phyloP scores from a whole-genome alignment of 2,113 vertebrate species.

The Chunga burmeisteri region DNA sequence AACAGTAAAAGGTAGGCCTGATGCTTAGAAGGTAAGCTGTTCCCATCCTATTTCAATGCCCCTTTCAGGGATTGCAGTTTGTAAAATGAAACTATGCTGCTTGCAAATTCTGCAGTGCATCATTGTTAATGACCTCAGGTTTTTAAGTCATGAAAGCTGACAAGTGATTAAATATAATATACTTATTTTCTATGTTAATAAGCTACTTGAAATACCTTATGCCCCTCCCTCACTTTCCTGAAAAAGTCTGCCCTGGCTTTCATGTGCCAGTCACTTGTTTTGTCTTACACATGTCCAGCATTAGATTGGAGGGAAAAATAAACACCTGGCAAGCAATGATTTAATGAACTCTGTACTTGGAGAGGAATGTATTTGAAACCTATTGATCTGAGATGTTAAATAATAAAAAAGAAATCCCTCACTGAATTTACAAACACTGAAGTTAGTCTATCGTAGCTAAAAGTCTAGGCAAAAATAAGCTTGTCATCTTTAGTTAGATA shows the following conservation, averaged over 20 bases:
- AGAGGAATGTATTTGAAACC: conserved; percentile 49
- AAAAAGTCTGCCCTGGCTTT: neutral
- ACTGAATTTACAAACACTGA: neutral
- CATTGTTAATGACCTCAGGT: neutral
- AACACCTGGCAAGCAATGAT: neutral
- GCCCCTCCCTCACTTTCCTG: neutral
- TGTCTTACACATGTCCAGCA: conserved; percentile 2
- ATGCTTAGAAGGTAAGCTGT: neutral
- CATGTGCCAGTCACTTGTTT: neutral
- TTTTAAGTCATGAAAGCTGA: neutral
- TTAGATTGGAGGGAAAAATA: neutral
- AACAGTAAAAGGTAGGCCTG: accelerated
- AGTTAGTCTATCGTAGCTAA: conserved; percentile 3
- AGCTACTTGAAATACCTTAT: neutral
- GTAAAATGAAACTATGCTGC: neutral
- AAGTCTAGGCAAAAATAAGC: conserved; percentile 31
- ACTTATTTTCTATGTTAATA: neutral
- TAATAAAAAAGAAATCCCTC: neutral
- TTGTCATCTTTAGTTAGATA: conserved; percentile 46
- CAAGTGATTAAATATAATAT: neutral
- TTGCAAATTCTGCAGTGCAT: neutral
- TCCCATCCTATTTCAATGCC: accelerated
- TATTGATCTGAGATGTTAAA: conserved; percentile 9
- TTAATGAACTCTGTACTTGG: conserved; percentile 40
- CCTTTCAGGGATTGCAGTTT: neutral